Conservation (phyloP, 2,888 invertebrate genomes). For the Drepana falcataria region DNA sequence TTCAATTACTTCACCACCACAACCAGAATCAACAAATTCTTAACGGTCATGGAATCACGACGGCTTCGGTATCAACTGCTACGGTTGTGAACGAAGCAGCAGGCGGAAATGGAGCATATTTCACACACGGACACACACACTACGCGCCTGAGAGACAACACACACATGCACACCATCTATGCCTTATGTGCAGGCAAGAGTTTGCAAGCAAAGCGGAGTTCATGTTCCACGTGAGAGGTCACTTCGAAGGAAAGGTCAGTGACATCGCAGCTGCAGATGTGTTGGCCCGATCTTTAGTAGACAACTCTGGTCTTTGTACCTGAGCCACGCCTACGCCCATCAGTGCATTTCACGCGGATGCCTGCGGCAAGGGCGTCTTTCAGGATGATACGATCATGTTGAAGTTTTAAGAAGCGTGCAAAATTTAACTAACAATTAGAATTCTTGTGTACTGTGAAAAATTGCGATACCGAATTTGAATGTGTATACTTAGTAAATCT, state of each 20-base stretch:
- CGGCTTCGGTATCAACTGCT: conserved; percentile 65
- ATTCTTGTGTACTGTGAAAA: background rate
- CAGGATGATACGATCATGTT: conserved; percentile 71
- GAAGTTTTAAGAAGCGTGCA: conserved; percentile 51
- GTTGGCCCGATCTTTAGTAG: conserved; percentile 71
- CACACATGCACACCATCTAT: conserved; percentile 75
- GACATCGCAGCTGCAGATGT: conserved; percentile 75
- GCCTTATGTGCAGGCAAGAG: conserved; percentile 82
- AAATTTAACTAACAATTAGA: conserved; percentile 11
- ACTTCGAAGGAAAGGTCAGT: conserved; percentile 79
- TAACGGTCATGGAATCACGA: conserved; percentile 66
- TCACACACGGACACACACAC: conserved; percentile 70
- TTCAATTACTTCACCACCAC: conserved; percentile 68
- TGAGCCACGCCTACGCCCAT: conserved; percentile 69
- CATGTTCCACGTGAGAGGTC: conserved; percentile 83
- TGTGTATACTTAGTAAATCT: too few species aligned
- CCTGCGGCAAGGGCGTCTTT: conserved; percentile 59
- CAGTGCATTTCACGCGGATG: conserved; percentile 58
- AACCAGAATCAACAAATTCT: conserved; percentile 72
- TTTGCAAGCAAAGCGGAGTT: conserved; percentile 83
- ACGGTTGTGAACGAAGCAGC: conserved; percentile 64
- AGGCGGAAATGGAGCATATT: conserved; percentile 52
- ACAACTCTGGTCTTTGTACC: conserved; percentile 77
- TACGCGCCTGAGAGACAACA: conserved; percentile 68
- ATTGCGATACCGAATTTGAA: too few species aligned